These are phyloP conservation scores for Bombyx huttoni DNA, from an alignment of 2,888 invertebrate species.

Conservation along the genomic window DNA sequence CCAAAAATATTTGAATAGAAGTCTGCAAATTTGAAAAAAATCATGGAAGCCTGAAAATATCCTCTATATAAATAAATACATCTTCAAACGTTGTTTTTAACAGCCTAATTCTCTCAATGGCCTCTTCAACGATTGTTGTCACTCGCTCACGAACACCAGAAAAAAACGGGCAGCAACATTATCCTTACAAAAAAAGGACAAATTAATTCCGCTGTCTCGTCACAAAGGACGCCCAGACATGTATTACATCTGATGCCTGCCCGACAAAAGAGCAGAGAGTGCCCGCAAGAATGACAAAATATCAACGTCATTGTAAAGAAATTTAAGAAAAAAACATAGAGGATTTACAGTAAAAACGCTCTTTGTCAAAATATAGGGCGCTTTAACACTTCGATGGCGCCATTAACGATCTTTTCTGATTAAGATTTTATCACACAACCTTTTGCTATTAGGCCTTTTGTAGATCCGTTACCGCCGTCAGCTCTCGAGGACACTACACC, in stretches of 20 bases:
- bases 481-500: background rate
- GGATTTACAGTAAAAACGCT: conserved; percentile 39
- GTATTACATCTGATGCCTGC: background rate
- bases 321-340: conserved; percentile 19
- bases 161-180: background rate
- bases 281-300: conserved; percentile 18
- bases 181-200: background rate
- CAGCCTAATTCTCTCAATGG: background rate
- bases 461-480: background rate
- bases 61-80: too few relatives aligned
- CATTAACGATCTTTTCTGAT: conserved; percentile 19
- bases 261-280: conserved; percentile 21
- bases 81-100: too few relatives aligned
- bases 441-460: background rate
- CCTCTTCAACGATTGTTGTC: too few relatives aligned
- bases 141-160: too few relatives aligned
- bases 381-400: conserved; percentile 54
- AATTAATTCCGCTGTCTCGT: conserved; percentile 4
- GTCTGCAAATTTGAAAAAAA: too few relatives aligned
- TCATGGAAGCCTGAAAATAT: too few relatives aligned
- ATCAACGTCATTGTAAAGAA: conserved; percentile 14
- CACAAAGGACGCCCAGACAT: background rate
- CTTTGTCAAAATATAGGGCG: conserved; percentile 45
- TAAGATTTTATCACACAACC: conserved; percentile 6
- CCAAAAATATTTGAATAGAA: too few relatives aligned